A percentile compares a stretch with the other conserved stretches of the same genome.
These are phyloP conservation scores for Bucco capensis DNA, from an alignment of 2,113 vertebrate species.

Conservation along the genomic window DNA sequence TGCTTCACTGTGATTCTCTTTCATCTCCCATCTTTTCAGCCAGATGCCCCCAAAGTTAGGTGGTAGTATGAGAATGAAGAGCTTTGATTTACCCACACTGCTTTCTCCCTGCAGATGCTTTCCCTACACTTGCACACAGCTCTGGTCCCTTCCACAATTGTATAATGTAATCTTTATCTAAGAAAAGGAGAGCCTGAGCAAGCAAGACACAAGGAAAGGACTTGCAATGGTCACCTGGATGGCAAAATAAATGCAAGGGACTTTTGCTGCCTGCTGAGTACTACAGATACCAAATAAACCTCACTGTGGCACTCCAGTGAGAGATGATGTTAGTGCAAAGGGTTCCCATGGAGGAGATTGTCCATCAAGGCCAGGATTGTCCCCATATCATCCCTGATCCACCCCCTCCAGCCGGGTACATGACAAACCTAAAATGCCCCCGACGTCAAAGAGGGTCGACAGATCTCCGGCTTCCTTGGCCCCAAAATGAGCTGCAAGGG, in stretches of 20 bases:
- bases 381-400: not conserved
- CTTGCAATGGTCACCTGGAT: not conserved
- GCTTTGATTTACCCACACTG: not conserved
- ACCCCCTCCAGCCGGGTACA: fast-evolving
- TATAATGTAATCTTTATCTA: not conserved
- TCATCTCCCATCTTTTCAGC: not conserved
- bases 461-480: conserved; percentile 90
- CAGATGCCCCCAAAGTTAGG: not conserved
- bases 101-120: not conserved
- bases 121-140: not conserved
- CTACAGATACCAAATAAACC: not conserved
- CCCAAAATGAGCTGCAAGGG: conserved; percentile 82
- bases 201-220: not conserved
- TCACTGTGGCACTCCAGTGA: not conserved
- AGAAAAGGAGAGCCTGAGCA: not conserved
- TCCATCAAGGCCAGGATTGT: not conserved
- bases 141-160: not conserved
- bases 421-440: conserved; percentile 89
- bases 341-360: not conserved
- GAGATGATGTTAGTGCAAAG: not conserved
- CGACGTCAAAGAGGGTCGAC: conserved; percentile 93
- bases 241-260: not conserved
- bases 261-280: not conserved
- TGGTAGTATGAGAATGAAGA: not conserved
- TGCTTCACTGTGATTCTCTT: not conserved